phyloP scores from a whole-genome alignment of 2,113 vertebrate genomes.

The Laticauda colubrina region DNA sequence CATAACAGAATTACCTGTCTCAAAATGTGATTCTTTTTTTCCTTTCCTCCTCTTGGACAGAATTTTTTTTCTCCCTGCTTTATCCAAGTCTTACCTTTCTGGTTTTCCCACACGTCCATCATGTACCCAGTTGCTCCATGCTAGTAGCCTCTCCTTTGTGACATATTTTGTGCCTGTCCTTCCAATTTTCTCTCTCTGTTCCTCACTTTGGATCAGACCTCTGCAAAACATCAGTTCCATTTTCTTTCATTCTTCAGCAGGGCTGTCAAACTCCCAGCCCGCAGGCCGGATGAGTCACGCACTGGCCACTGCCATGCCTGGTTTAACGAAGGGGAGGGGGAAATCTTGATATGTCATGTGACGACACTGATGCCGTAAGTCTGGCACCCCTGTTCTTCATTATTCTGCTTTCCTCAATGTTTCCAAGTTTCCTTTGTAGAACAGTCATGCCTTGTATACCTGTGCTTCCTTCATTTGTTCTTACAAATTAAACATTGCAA shows the following conservation, averaged over 20 bases:
- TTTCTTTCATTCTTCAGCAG: background rate
- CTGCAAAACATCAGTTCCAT: background rate
- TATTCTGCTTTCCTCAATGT: background rate
- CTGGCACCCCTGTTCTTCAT: no score
- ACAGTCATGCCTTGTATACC: background rate
- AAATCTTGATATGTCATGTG: no score
- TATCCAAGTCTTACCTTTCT: background rate
- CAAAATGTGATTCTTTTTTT: background rate
- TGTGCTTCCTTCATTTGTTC: background rate
- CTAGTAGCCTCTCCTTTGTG: background rate
- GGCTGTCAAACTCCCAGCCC: no score
- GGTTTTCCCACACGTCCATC: background rate
- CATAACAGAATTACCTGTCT: background rate
- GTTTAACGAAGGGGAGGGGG: no score
- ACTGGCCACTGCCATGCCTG: no score
- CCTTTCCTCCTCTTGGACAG: background rate
- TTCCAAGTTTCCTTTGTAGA: background rate
- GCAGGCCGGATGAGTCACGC: no score
- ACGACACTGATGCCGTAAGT: no score
- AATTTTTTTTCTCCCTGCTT: background rate
- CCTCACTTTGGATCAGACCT: background rate
- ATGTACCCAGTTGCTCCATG: background rate
- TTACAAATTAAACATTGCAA: background rate
- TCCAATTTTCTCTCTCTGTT: background rate
- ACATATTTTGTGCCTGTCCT: background rate